Evolutionary conservation across 1,140 invertebrate genomes (phyloP).

Genomic region (Sycophaga agraensis): DNA sequence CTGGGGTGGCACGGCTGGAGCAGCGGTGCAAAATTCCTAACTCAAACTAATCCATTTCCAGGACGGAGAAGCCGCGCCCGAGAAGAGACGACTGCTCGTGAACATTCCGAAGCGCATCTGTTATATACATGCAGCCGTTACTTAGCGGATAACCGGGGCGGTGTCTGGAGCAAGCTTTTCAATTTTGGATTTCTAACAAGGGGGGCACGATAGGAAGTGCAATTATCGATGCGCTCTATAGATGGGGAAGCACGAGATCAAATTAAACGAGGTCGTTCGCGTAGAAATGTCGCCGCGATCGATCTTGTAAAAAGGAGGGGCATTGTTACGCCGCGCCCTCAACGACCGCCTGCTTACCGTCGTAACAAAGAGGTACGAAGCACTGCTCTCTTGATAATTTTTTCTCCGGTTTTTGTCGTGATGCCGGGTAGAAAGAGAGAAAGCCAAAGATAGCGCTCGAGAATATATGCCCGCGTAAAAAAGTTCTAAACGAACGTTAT

Average conservation of each 20-base stretch:
- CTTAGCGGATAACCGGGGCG: background rate
- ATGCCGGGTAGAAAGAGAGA: too few species aligned
- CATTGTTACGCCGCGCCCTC: too few species aligned
- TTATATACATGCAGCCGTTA: background rate
- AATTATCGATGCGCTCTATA: background rate
- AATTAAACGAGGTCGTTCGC: background rate
- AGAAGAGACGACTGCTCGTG: background rate
- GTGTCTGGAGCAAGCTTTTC: background rate
- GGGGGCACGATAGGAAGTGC: background rate
- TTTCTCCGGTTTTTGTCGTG: too few species aligned
- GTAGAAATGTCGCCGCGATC: too few species aligned
- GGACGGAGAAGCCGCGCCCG: background rate
- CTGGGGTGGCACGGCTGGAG: too few species aligned
- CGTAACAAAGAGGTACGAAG: too few species aligned
- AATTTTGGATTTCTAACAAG: background rate
- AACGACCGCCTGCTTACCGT: too few species aligned
- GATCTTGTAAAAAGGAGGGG: too few species aligned
- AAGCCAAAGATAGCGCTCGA: too few species aligned
- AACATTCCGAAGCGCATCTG: conserved; percentile 1
- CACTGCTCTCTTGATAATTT: too few species aligned
- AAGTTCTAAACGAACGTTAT: too few species aligned
- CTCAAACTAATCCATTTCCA: conserved; percentile 11
- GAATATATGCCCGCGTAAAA: too few species aligned
- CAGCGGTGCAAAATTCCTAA: background rate
- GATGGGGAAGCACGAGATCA: background rate